phyloP scores from a whole-genome alignment of 2,888 invertebrate genomes.

The Drosophila ezoana region DNA sequence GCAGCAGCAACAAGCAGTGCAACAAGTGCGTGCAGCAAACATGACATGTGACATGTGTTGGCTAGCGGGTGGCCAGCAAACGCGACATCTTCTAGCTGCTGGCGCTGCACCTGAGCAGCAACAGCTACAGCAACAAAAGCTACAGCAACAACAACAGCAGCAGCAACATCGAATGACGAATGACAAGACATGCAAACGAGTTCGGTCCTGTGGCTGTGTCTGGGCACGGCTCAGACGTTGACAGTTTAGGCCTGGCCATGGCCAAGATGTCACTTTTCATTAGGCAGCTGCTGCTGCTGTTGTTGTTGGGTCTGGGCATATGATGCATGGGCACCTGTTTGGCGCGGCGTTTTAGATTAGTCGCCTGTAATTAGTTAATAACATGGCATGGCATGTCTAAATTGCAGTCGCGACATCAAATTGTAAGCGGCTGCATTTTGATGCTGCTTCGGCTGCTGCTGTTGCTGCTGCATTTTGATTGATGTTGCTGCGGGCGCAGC shows the following conservation, averaged over 20 bases:
- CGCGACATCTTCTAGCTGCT: slow-evolving; percentile 81
- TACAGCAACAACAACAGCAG: slow-evolving; percentile 16
- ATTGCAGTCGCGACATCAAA: slow-evolving; percentile 77
- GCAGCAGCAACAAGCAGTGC: slow-evolving; percentile 27
- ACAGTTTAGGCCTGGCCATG: slow-evolving; percentile 78
- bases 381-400: slow-evolving; percentile 83
- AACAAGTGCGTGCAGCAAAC: slow-evolving; percentile 68
- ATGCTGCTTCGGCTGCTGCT: slow-evolving; percentile 42
- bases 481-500: slow-evolving; percentile 80
- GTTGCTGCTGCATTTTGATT: slow-evolving; percentile 72
- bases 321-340: slow-evolving; percentile 72
- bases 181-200: slow-evolving; percentile 71
- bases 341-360: slow-evolving; percentile 82
- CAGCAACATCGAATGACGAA: slow-evolving; percentile 66
- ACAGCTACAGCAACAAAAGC: background rate
- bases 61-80: slow-evolving; percentile 72
- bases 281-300: slow-evolving; percentile 63
- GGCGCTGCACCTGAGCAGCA: slow-evolving; percentile 72
- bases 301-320: slow-evolving; percentile 42
- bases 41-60: slow-evolving; percentile 76
- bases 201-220: slow-evolving; percentile 44
- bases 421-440: slow-evolving; percentile 53
- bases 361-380: slow-evolving; percentile 84
- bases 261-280: slow-evolving; percentile 84
- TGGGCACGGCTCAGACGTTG: slow-evolving; percentile 64